These are phyloP conservation scores for Augochlorella aurata DNA, from an alignment of 2,888 invertebrate genomes.

Conservation along the genomic window DNA sequence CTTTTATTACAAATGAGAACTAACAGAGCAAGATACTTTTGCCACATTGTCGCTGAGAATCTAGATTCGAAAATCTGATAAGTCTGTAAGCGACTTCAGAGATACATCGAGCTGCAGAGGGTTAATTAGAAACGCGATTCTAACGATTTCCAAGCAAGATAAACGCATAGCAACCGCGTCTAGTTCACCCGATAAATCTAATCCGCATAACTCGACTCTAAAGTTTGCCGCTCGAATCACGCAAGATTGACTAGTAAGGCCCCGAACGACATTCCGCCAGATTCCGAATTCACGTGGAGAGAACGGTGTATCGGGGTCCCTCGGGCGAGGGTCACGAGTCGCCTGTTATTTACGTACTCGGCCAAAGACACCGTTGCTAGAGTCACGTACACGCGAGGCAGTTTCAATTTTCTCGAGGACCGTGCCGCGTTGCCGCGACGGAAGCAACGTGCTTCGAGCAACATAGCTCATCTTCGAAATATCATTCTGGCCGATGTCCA, in stretches of 20 bases:
- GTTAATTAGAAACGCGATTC: not conserved
- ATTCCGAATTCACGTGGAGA: slow-evolving; percentile 14
- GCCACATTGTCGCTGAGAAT: too few relatives aligned
- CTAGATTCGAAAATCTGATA: too few relatives aligned
- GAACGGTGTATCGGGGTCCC: slow-evolving; percentile 29
- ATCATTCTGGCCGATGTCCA: slow-evolving; percentile 63
- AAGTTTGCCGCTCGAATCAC: not conserved
- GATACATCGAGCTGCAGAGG: too few relatives aligned
- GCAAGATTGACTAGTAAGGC: not conserved
- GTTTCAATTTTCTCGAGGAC: slow-evolving; percentile 49
- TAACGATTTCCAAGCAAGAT: not conserved
- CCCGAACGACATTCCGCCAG: not conserved
- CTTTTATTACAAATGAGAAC: too few relatives aligned
- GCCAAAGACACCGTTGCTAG: slow-evolving; percentile 17
- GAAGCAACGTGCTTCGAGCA: slow-evolving; percentile 3
- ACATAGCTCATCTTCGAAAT: slow-evolving; percentile 57
- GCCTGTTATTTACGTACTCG: slow-evolving; percentile 53
- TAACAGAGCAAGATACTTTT: too few relatives aligned
- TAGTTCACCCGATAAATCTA: not conserved
- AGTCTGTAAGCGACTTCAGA: too few relatives aligned
- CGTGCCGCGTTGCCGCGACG: slow-evolving; percentile 22
- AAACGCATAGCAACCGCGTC: not conserved
- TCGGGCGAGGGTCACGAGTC: slow-evolving; percentile 41
- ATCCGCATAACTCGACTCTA: not conserved
- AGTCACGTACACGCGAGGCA: slow-evolving; percentile 48